phyloP scores from a whole-genome alignment of 2,797 vertebrate genomes.

The Periparus ater region DNA sequence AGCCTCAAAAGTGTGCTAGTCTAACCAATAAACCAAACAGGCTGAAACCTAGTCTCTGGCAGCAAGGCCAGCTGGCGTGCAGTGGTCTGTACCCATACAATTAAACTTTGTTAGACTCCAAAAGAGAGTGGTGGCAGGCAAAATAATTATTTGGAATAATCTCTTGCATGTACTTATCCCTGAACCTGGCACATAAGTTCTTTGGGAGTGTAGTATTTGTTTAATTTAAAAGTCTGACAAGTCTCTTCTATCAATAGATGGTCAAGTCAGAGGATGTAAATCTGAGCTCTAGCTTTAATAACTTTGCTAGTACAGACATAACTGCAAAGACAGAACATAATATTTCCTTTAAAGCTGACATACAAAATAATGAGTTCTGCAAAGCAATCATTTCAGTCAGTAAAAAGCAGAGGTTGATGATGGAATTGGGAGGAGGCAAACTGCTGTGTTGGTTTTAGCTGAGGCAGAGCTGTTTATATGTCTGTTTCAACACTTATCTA shows the following conservation, averaged over 20 bases:
- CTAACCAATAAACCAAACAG: neutral
- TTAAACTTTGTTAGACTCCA: conserved; percentile 3
- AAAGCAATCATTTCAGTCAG: neutral
- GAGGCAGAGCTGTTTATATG: neutral
- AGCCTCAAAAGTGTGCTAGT: neutral
- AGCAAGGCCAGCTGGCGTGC: neutral
- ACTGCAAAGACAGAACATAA: neutral
- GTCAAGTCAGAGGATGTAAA: neutral
- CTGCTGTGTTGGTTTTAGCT: neutral
- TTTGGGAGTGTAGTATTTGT: neutral
- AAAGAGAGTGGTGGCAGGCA: neutral
- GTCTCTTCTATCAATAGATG: neutral
- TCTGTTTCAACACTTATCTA: neutral
- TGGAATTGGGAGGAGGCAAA: neutral
- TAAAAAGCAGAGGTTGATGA: neutral
- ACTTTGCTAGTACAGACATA: neutral
- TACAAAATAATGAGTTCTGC: neutral
- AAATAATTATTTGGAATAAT: neutral
- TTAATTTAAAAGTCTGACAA: neutral
- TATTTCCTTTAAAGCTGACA: neutral
- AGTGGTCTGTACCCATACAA: neutral
- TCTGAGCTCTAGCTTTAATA: neutral
- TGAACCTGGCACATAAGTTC: neutral
- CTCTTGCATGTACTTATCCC: neutral
- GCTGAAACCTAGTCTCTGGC: neutral